Conservation (phyloP, 1,140 invertebrate genomes). For the Drosophila kikkawai region DNA sequence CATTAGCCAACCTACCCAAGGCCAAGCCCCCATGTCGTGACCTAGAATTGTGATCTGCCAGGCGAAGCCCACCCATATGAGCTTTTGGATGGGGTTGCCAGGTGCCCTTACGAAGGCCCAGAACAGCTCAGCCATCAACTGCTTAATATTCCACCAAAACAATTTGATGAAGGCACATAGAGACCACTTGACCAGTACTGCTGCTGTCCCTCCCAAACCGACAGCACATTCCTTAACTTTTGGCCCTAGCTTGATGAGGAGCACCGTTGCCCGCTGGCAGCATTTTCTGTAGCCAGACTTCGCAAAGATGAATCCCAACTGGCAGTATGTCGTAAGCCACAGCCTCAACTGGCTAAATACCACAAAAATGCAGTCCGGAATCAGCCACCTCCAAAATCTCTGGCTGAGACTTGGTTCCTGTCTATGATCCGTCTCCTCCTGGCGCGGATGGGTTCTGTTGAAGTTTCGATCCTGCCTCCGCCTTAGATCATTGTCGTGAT, state of each 20-base stretch:
- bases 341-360: too few relatives aligned
- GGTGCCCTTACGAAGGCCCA: neutral
- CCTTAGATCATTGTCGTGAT: neutral
- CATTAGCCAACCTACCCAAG: neutral
- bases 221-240: neutral
- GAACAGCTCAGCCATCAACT: neutral
- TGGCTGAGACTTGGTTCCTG: neutral
- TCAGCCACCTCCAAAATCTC: neutral
- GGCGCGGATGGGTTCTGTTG: neutral
- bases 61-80: neutral
- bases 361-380: neutral
- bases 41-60: constrained; percentile 2
- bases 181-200: neutral
- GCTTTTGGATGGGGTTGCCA: neutral
- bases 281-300: neutral
- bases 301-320: neutral
- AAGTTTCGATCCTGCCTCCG: neutral
- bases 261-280: neutral
- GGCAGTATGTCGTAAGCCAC: neutral
- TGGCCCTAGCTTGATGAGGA: neutral
- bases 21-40: neutral
- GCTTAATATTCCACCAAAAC: neutral
- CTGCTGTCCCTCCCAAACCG: neutral
- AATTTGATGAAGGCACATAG: neutral
- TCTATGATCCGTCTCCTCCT: neutral